phyloP scores from a whole-genome alignment of 2,797 vertebrate species.

The Urophycis tenuis region DNA sequence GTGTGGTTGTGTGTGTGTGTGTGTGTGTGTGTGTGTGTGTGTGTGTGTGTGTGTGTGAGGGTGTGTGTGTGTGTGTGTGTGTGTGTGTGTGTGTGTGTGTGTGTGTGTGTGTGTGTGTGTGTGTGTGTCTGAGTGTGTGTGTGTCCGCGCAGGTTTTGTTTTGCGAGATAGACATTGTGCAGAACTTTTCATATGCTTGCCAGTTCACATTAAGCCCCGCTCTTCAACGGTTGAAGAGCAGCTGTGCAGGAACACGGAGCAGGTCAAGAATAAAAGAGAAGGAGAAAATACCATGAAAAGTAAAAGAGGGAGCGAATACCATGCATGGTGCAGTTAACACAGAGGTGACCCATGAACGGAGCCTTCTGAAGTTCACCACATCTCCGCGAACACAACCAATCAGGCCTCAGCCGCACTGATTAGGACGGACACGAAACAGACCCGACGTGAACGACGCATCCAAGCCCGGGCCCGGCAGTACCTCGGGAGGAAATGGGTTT shows the following conservation, averaged over 20 bases:
- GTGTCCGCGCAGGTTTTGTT: neutral
- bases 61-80: neutral
- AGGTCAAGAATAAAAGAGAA: neutral
- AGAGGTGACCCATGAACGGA: neutral
- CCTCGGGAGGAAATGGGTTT: neutral
- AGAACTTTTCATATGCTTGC: neutral
- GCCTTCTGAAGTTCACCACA: neutral
- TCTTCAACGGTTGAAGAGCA: conserved; percentile 1
- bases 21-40: neutral
- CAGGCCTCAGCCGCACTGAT: neutral
- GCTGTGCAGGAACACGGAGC: neutral
- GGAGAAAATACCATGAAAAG: no score
- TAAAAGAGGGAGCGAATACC: neutral
- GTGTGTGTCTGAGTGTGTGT: neutral
- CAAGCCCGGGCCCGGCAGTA: neutral
- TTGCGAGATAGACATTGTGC: neutral
- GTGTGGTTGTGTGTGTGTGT: neutral
- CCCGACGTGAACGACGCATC: neutral
- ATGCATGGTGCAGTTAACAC: neutral
- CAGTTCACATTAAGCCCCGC: neutral
- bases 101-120: neutral
- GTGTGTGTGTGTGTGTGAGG: neutral
- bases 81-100: no score
- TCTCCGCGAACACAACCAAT: neutral
- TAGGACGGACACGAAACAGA: neutral